A percentile compares a stretch with the other conserved stretches of the same genome.
phyloP scores from a whole-genome alignment of 2,888 invertebrate species.

The Drosophila diplacantha region DNA sequence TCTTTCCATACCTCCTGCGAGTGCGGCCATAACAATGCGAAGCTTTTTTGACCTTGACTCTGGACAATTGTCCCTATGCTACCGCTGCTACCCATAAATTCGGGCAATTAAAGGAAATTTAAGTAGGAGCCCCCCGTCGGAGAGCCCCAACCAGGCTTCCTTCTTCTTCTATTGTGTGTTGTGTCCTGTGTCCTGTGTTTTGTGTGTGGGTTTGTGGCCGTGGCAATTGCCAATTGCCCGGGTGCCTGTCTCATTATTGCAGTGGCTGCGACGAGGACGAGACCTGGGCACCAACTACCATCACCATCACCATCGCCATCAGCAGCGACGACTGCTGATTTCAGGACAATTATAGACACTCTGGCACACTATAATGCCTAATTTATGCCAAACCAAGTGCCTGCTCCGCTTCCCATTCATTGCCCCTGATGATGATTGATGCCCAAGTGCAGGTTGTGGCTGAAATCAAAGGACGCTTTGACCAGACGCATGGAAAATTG shows the following conservation, averaged over 20 bases:
- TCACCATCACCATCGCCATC: too few relatives aligned
- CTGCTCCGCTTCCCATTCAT: constrained; percentile 32
- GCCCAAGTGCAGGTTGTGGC: constrained; percentile 1
- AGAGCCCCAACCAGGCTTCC: neutral
- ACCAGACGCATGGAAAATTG: constrained; percentile 3
- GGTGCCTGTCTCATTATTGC: constrained; percentile 56
- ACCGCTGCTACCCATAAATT: constrained; percentile 50
- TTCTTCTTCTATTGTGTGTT: constrained; percentile 2
- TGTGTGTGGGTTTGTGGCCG: constrained; percentile 12
- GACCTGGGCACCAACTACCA: constrained; percentile 21
- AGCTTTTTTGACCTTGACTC: constrained; percentile 7
- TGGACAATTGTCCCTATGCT: constrained; percentile 38
- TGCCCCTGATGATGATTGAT: constrained; percentile 21
- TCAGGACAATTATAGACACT: constrained; percentile 31
- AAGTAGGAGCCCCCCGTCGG: constrained; percentile 19
- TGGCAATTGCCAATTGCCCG: constrained; percentile 44
- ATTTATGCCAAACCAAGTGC: constrained; percentile 27
- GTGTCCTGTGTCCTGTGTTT: neutral
- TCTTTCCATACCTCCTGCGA: neutral
- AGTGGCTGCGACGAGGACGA: constrained; percentile 18
- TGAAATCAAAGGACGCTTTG: constrained; percentile 10
- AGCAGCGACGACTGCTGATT: constrained; percentile 8
- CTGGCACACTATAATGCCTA: constrained; percentile 12
- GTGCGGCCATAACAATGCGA: neutral
- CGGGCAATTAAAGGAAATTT: constrained; percentile 59